These are phyloP conservation scores for Xenus cinereus DNA, from an alignment of 2,113 vertebrate genomes.

Conservation along the genomic window DNA sequence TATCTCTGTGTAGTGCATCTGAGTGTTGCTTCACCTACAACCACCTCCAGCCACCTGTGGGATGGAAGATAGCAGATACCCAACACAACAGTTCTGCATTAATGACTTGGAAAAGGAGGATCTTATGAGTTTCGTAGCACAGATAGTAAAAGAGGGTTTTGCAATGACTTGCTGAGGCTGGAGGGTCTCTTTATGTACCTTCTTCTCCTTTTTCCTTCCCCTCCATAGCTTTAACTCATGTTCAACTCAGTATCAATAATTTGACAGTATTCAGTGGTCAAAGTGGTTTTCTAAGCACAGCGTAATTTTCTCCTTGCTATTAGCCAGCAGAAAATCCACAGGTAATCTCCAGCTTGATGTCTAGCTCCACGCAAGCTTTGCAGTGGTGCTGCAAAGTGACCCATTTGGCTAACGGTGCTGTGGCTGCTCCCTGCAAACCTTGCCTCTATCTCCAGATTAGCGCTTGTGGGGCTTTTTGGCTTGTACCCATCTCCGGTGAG, in stretches of 20 bases:
- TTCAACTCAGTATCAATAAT: neutral
- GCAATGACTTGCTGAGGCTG: neutral
- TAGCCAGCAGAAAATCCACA: neutral
- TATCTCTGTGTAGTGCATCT: slow-evolving; percentile 35
- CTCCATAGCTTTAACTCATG: neutral
- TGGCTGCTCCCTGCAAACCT: neutral
- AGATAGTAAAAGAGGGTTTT: neutral
- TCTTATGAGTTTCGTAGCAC: neutral
- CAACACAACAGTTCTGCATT: slow-evolving; percentile 4
- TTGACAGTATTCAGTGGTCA: neutral
- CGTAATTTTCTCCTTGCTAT: neutral
- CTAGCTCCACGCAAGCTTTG: neutral
- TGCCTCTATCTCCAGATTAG: neutral
- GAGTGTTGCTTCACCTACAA: slow-evolving; percentile 57
- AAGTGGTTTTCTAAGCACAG: neutral
- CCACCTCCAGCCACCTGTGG: slow-evolving; percentile 64
- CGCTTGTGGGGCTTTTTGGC: neutral
- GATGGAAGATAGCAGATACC: slow-evolving; percentile 8
- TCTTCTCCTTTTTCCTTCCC: neutral
- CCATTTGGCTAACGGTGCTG: neutral
- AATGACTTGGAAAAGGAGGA: slow-evolving; percentile 12
- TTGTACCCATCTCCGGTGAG: neutral
- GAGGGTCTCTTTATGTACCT: neutral
- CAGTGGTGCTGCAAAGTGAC: neutral
- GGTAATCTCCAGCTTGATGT: neutral